Percentiles rank a stretch among this genome's conserved stretches.
Conservation (phyloP, 2,113 vertebrate genomes). For the rat (Rattus norvegicus) region DNA sequence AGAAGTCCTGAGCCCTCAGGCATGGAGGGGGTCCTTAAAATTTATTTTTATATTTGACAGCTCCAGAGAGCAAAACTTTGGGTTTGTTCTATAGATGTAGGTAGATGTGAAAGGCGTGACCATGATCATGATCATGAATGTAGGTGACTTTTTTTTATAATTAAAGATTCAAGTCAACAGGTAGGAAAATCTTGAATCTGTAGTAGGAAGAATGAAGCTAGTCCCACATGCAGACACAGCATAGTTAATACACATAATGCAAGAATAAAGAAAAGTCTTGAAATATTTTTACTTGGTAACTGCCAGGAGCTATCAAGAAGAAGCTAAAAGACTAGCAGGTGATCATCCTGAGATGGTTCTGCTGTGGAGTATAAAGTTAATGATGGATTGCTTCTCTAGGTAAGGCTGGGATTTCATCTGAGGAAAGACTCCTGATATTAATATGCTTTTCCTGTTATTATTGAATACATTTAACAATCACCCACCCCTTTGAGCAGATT, state of each 20-base stretch:
- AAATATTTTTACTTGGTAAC: not conserved
- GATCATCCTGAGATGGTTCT: too few species aligned
- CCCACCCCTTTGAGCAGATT: too few species aligned
- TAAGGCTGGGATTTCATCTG: too few species aligned
- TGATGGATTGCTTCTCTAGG: too few species aligned
- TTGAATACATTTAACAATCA: too few species aligned
- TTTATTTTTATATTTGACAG: not conserved
- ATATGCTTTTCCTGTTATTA: too few species aligned
- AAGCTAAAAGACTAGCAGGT: too few species aligned
- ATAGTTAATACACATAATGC: not conserved
- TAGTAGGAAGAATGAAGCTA: not conserved
- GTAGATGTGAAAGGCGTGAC: not conserved
- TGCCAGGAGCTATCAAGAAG: too few species aligned
- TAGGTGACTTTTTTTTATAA: not conserved
- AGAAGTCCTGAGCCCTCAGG: not conserved
- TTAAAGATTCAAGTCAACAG: not conserved
- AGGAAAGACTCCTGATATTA: too few species aligned
- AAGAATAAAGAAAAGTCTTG: not conserved
- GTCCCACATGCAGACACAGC: not conserved
- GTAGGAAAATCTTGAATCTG: not conserved
- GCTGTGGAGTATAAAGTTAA: too few species aligned
- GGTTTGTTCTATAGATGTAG: not conserved
- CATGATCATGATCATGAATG: not conserved
- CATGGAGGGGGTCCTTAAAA: not conserved
- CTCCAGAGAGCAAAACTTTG: not conserved